Percentiles rank a stretch among this genome's conserved stretches.
Conservation (phyloP, 2,113 vertebrate genomes). For the Percina caprodes region DNA sequence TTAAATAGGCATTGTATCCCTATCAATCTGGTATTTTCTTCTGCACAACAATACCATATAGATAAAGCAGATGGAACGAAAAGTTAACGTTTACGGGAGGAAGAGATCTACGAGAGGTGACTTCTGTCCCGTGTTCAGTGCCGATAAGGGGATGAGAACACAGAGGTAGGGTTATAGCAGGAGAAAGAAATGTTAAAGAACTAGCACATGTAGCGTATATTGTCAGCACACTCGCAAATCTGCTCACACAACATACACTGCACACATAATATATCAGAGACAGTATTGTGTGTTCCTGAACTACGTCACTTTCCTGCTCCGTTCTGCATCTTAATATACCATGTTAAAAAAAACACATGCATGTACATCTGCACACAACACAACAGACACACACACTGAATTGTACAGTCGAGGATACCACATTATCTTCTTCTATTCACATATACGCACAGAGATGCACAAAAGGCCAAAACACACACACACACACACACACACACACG, state of each 20-base stretch:
- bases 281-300: neutral
- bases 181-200: neutral
- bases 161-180: neutral
- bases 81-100: conserved; percentile 17
- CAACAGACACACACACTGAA: conserved; percentile 8
- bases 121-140: neutral
- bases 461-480: conserved; percentile 19
- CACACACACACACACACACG: conserved; percentile 50
- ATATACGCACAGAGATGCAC: neutral
- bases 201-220: neutral
- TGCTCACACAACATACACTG: neutral
- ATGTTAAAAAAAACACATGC: neutral
- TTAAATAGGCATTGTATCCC: conserved; percentile 55
- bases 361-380: conserved; percentile 6
- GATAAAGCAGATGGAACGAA: conserved; percentile 14
- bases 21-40: conserved; percentile 28
- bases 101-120: neutral
- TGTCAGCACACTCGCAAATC: neutral
- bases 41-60: conserved; percentile 12
- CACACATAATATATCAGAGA: neutral
- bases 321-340: conserved; percentile 6
- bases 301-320: neutral
- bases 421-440: conserved; percentile 17
- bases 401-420: conserved; percentile 2
- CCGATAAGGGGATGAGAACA: neutral